Evolutionary conservation across 2,888 invertebrate species (phyloP).

Genomic region (Coenonympha arcania): DNA sequence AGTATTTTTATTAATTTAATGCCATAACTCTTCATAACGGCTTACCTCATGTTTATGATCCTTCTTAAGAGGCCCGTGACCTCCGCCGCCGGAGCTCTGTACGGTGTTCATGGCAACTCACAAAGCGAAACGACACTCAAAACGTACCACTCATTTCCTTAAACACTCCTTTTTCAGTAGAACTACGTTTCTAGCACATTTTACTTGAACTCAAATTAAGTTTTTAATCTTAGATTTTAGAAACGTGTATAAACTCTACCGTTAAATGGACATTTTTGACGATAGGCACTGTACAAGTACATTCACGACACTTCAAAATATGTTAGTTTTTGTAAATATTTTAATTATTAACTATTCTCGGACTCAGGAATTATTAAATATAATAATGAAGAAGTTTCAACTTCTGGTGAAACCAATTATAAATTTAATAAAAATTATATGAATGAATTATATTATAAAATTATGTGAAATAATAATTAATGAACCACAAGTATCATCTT

Average conservation of each 20-base stretch:
- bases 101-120: constrained; percentile 75
- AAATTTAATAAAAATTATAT: too few species aligned
- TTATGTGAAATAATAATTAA: too few species aligned
- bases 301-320: constrained; percentile 46
- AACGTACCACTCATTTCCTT: constrained; percentile 13
- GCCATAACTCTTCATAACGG: too few species aligned
- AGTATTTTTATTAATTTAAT: too few species aligned
- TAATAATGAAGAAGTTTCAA: too few species aligned
- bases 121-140: constrained; percentile 9
- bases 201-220: background rate
- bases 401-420: too few species aligned
- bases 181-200: background rate
- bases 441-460: too few species aligned
- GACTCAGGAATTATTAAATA: too few species aligned
- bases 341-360: too few species aligned
- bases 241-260: constrained; percentile 18
- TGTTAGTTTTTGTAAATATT: too few species aligned
- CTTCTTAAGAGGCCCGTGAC: constrained; percentile 75
- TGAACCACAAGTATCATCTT: too few species aligned
- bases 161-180: background rate
- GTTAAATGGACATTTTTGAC: constrained; percentile 53
- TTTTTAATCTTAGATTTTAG: background rate
- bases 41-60: constrained; percentile 75
- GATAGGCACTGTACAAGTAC: constrained; percentile 52
- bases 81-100: constrained; percentile 77